phyloP scores from a whole-genome alignment of 2,797 vertebrate species.

The Eutrigla gurnardus region DNA sequence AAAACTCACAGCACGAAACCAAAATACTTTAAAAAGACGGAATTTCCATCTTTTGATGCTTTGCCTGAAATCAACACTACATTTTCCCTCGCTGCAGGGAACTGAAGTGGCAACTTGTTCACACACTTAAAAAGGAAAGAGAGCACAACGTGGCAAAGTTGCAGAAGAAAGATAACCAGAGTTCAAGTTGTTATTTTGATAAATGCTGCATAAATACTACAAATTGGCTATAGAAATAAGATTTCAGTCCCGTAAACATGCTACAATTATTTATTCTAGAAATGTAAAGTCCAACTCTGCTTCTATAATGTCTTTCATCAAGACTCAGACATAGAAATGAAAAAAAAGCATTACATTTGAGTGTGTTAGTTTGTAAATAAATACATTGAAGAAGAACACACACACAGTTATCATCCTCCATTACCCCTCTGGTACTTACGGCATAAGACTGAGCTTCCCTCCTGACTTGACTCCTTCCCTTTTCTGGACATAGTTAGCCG shows the following conservation, averaged over 20 bases:
- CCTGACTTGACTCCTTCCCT: conserved; percentile 96
- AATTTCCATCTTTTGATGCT: conserved; percentile 46
- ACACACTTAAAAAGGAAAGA: conserved; percentile 2
- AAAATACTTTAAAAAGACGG: conserved; percentile 11
- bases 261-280: neutral
- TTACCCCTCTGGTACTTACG: conserved; percentile 86
- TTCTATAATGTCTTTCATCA: neutral
- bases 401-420: neutral
- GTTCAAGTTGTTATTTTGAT: neutral
- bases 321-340: neutral
- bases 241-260: neutral
- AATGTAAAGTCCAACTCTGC: neutral
- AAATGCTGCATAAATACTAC: neutral
- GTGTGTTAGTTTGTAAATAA: neutral
- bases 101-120: conserved; percentile 31
- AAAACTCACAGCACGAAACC: conserved; percentile 29
- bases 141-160: neutral
- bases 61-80: conserved; percentile 38
- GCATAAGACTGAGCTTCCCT: conserved; percentile 98
- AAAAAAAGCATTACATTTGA: neutral
- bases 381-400: neutral
- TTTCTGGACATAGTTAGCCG: conserved; percentile 98
- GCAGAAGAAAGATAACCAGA: neutral
- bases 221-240: neutral
- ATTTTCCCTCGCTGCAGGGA: conserved; percentile 31